phyloP scores from a whole-genome alignment of 2,888 invertebrate genomes.

The Phaonia tiefii region DNA sequence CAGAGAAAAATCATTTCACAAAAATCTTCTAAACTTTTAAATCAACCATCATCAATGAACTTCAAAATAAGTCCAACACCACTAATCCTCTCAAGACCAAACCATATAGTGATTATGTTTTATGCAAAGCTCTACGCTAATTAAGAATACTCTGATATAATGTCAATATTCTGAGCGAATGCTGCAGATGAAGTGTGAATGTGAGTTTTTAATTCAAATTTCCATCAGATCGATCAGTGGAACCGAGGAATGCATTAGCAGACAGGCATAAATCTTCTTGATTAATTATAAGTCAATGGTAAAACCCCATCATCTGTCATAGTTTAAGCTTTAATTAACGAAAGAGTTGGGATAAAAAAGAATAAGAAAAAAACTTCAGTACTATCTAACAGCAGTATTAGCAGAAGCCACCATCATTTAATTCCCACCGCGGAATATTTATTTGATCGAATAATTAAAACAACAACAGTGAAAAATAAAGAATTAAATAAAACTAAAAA shows the following conservation, averaged over 20 bases:
- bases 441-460: constrained; percentile 44
- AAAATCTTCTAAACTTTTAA: background rate
- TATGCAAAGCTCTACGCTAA: background rate
- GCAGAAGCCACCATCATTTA: background rate
- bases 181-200: background rate
- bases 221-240: background rate
- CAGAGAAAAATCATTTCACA: too few species aligned
- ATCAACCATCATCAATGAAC: too few species aligned
- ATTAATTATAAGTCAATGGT: constrained; percentile 40
- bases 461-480: constrained; percentile 21
- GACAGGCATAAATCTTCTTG: constrained; percentile 36
- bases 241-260: background rate
- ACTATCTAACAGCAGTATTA: constrained; percentile 9
- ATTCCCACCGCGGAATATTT: constrained; percentile 51
- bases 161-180: constrained; percentile 12
- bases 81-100: constrained; percentile 16
- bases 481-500: too few species aligned
- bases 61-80: too few species aligned
- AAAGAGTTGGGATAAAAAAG: constrained; percentile 39
- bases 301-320: constrained; percentile 41
- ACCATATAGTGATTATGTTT: background rate
- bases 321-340: constrained; percentile 52
- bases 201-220: background rate
- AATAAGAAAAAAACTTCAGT: background rate
- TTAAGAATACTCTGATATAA: constrained; percentile 19